Conservation (phyloP, 1,140 invertebrate genomes). For the Berghia stephanieae region DNA sequence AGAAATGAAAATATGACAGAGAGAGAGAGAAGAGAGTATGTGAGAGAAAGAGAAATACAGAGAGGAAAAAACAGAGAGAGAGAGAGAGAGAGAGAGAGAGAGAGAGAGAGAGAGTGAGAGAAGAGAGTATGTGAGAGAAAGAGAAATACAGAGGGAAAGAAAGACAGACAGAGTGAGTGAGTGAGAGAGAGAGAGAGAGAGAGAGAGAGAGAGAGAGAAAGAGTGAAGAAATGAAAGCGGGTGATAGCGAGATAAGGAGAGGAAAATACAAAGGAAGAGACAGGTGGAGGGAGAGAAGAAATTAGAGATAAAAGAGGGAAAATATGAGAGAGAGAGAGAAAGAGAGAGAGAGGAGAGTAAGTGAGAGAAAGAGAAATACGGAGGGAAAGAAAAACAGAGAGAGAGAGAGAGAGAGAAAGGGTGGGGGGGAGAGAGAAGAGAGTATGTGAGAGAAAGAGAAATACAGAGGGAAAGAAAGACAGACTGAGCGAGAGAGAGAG, state of each 20-base stretch:
- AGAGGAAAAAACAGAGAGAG: background rate
- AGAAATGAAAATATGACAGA: too few species aligned
- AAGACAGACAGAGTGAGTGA: background rate
- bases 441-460: background rate
- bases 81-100: background rate
- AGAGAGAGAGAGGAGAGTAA: too few species aligned
- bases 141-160: background rate
- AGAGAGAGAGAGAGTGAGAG: too few species aligned
- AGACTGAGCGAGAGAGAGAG: too few species aligned
- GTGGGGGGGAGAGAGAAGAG: background rate
- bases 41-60: background rate
- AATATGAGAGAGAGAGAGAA: too few species aligned
- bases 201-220: background rate
- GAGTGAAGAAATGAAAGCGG: background rate
- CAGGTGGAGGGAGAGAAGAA: too few species aligned
- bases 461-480: too few species aligned
- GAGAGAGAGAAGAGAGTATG: too few species aligned
- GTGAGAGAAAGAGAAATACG: background rate
- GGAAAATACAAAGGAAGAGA: too few species aligned
- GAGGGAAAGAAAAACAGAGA: background rate
- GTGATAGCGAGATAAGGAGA: too few species aligned
- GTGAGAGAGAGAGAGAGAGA: background rate
- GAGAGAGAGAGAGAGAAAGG: background rate
- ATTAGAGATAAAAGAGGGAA: too few species aligned
- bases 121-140: background rate